A percentile compares a stretch with the other conserved stretches of the same genome.
These are phyloP conservation scores for Lithophane socia DNA, from an alignment of 2,888 invertebrate species.

Conservation along the genomic window DNA sequence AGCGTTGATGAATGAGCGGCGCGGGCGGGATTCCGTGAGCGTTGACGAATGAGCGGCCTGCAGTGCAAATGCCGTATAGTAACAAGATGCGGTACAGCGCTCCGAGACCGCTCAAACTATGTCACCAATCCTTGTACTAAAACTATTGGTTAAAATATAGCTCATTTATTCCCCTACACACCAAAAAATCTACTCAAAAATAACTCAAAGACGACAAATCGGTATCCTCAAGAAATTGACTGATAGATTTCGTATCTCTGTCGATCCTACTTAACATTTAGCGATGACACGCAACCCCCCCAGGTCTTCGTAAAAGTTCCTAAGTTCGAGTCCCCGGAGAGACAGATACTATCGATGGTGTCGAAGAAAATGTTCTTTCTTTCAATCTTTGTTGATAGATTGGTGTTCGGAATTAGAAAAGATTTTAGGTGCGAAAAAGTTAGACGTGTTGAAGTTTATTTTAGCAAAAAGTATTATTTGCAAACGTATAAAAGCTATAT, in stretches of 20 bases:
- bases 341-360: conserved; percentile 26
- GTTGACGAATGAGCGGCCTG: too few relatives aligned
- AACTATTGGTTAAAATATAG: too few relatives aligned
- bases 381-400: conserved; percentile 44
- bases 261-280: conserved; percentile 45
- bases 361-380: conserved; percentile 34
- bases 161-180: too few relatives aligned
- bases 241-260: conserved; percentile 32
- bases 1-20: too few relatives aligned
- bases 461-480: not conserved
- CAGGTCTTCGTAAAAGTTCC: conserved; percentile 48
- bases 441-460: not conserved
- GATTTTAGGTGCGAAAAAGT: conserved; percentile 11
- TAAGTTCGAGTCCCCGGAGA: conserved; percentile 53
- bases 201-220: not conserved
- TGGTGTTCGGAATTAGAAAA: conserved; percentile 14
- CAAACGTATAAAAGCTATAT: not conserved
- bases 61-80: too few relatives aligned
- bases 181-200: too few relatives aligned
- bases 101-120: too few relatives aligned
- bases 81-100: too few relatives aligned
- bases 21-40: too few relatives aligned
- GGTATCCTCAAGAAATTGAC: conserved; percentile 39
- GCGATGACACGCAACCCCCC: conserved; percentile 21
- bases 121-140: too few relatives aligned